Evolutionary conservation across 2,797 vertebrate genomes (phyloP), one percentile per base, ranked within the genome.

Genomic region (Amblyopsis hoosieri): DNA sequence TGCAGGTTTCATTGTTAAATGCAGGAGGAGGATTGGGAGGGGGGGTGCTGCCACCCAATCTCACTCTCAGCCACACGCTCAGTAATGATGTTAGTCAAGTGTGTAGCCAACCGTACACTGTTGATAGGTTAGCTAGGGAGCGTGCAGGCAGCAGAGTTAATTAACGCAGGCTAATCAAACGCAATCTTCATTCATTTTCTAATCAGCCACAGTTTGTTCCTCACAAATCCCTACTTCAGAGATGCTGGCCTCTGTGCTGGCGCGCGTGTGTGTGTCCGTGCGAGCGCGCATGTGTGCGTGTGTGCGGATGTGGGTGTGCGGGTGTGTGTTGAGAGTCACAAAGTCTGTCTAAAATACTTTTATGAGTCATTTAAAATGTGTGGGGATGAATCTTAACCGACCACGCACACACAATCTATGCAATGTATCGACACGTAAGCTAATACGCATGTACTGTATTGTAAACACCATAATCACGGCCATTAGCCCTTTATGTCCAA

Each of bases 121-220:
- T 45, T 64, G 76, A 70, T 58, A 71, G 66, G 74, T 69, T 59
- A 69, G 85, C 76, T 14, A 2, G 57, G 76, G 73, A 86, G 69
- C 71, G 69, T 69, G 62, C 78, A 63, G 48, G 57, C 58, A 19
- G 66, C 61, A 55, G 77, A 76, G 70, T 87, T 89, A 87, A 92
- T 92, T 88, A 90, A 85, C 75, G 57, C 81, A 77, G 23, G 72
- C 79, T 88, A 87, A 91, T 92, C 87, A 90, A 79, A 81, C 72
- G 70, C 84, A 84, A 91, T 91, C 86, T 89, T 73, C 80, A 67
- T 87, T 82, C 67, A 83, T 83, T 87, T 87, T 86, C 76, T 83
- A 82, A 88, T 89, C 68, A 66, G 71, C 76, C 74, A 75, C 79
- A 82, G 68, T 69, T 83, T 54, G 76, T 83, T 84, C 83, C 67